These are phyloP conservation scores for Drosophila mulleri DNA, from an alignment of 2,888 invertebrate genomes.

Conservation along the genomic window DNA sequence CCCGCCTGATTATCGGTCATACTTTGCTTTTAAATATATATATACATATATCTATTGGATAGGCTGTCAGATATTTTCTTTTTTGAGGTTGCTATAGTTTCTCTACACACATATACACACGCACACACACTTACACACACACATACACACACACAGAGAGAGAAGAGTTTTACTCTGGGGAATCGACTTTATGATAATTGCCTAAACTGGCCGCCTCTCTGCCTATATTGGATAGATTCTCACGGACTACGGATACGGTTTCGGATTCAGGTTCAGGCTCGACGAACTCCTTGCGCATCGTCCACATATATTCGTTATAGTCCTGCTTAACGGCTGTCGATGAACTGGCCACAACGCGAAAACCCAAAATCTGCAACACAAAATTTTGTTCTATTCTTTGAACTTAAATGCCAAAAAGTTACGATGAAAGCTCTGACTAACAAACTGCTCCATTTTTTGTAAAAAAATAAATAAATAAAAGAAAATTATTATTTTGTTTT, in stretches of 20 bases:
- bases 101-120: constrained; percentile 20
- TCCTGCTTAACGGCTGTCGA: constrained; percentile 94
- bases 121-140: constrained; percentile 21
- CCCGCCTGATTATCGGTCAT: constrained; percentile 59
- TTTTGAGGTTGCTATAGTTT: constrained; percentile 70
- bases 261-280: constrained; percentile 89
- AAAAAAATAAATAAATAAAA: too few relatives aligned
- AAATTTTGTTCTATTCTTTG: constrained; percentile 4
- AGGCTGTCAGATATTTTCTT: constrained; percentile 32
- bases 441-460: not conserved
- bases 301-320: constrained; percentile 97
- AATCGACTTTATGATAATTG: constrained; percentile 85
- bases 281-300: constrained; percentile 94
- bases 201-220: constrained; percentile 86
- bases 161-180: constrained; percentile 81
- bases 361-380: constrained; percentile 89
- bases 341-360: constrained; percentile 94
- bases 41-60: constrained; percentile 6
- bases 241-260: constrained; percentile 86
- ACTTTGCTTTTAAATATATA: constrained; percentile 41
- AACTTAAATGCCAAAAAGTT: not conserved
- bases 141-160: constrained; percentile 30
- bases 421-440: constrained; percentile 11
- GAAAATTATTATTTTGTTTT: too few relatives aligned
- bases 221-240: constrained; percentile 88